Evolutionary conservation across 1,140 invertebrate species (phyloP).

Genomic region (Lasioglossum albipes): DNA sequence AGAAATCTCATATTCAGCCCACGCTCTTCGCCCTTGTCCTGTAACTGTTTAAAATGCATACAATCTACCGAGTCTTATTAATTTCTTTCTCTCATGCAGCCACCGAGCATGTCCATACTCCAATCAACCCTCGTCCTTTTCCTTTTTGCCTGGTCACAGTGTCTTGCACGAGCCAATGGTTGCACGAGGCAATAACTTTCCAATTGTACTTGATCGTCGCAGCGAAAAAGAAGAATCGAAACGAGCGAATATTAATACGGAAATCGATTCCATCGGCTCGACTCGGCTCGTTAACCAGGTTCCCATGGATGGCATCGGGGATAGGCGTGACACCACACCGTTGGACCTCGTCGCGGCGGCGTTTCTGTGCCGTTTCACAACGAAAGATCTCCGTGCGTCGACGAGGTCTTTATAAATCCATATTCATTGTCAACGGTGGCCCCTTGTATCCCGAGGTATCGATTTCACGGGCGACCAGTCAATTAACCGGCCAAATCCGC

Average conservation of each 20-base stretch:
- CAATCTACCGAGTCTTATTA: no score
- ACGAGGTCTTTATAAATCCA: constrained; percentile 41
- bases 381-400: background rate
- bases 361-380: background rate
- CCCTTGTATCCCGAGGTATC: background rate
- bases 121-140: no score
- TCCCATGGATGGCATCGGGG: background rate
- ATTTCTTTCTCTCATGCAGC: no score
- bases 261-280: constrained; percentile 11
- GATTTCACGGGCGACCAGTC: constrained; percentile 36
- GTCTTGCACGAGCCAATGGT: no score
- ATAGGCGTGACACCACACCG: background rate
- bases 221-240: no score
- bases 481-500: constrained; percentile 42
- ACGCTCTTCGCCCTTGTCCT: no score
- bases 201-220: no score
- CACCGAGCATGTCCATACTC: no score
- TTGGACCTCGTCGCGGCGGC: background rate
- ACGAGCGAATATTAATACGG: background rate
- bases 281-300: background rate
- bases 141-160: no score
- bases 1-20: no score
- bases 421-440: constrained; percentile 29
- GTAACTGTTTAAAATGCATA: no score
- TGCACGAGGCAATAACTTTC: no score